Evolutionary conservation across 2,113 vertebrate species (phyloP).

Genomic region (Alexandromys fortis): DNA sequence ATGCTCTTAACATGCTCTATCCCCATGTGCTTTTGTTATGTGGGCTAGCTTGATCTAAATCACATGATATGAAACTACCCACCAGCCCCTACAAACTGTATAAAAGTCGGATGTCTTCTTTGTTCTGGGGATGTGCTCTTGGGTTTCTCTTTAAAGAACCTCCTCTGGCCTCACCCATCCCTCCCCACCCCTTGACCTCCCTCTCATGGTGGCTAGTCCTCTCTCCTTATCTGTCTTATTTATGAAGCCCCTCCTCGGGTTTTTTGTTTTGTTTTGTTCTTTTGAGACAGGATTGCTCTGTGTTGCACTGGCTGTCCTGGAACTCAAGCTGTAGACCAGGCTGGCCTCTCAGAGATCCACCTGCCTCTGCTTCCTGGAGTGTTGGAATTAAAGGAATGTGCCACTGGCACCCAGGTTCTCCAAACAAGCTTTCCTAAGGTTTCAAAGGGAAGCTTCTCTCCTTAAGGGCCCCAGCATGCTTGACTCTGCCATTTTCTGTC

Average conservation of each 20-base stretch:
- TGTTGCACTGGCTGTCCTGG: neutral
- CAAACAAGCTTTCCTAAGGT: neutral
- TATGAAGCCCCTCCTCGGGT: neutral
- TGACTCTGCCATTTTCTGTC: neutral
- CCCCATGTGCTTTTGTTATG: neutral
- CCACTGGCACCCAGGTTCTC: neutral
- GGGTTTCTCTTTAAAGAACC: neutral
- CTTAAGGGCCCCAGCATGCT: neutral
- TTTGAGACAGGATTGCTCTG: neutral
- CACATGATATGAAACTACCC: neutral
- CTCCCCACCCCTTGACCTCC: neutral
- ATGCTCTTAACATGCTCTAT: neutral
- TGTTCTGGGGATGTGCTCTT: neutral
- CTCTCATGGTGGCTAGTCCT: neutral
- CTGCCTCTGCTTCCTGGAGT: neutral
- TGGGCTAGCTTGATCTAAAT: neutral
- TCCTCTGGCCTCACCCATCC: neutral
- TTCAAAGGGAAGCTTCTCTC: neutral
- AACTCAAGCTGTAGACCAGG: neutral
- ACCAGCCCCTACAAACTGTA: neutral
- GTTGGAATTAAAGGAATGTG: neutral
- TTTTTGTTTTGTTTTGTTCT: neutral
- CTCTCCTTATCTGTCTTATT: neutral
- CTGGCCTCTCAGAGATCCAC: neutral
- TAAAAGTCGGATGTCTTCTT: neutral